phyloP scores from a whole-genome alignment of 2,113 vertebrate species.

The Elanoides forficatus region DNA sequence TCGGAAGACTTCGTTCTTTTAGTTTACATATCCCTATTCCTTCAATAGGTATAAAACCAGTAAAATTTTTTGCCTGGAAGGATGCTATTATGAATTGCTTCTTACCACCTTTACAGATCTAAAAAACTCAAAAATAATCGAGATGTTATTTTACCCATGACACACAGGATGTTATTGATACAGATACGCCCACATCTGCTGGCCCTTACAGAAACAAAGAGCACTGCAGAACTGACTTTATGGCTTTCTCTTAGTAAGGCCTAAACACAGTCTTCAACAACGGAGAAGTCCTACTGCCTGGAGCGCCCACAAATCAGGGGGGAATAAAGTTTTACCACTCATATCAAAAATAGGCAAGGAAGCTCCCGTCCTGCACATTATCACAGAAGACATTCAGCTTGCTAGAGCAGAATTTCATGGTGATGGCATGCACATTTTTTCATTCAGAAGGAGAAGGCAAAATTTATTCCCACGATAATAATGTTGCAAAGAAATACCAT shows the following conservation, averaged over 20 bases:
- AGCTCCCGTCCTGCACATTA: not conserved
- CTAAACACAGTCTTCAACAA: not conserved
- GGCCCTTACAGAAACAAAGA: not conserved
- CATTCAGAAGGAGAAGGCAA: not conserved
- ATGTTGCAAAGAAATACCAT: not conserved
- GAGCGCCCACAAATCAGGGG: too few species aligned
- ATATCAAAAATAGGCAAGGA: not conserved
- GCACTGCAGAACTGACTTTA: not conserved
- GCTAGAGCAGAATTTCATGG: not conserved
- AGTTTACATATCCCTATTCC: not conserved
- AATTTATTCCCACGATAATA: not conserved
- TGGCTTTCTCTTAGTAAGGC: not conserved
- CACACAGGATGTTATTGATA: not conserved
- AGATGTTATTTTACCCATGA: not conserved
- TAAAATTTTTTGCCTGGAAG: not conserved
- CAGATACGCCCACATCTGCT: not conserved
- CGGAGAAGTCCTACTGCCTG: not conserved
- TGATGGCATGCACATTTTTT: not conserved
- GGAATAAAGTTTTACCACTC: not conserved
- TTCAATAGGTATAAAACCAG: not conserved
- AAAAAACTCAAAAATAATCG: not conserved
- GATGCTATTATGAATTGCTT: not conserved
- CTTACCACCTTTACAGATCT: not conserved
- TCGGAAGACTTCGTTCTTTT: not conserved
- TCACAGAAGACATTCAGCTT: not conserved